phyloP scores from a whole-genome alignment of 1,140 invertebrate genomes.

The Magallana gigas region DNA sequence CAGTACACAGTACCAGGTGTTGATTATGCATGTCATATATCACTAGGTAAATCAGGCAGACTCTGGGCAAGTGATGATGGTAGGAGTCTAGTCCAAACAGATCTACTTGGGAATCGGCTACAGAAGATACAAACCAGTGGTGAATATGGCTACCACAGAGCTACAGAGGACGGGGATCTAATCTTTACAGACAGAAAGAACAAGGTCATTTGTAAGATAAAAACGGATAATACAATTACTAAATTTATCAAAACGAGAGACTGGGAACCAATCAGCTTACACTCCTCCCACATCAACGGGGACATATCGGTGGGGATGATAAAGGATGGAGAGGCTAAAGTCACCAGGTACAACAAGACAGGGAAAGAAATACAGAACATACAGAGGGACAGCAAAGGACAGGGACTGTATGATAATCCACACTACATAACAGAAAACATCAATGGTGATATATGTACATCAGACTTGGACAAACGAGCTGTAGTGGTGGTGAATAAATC shows the following conservation, averaged over 20 bases:
- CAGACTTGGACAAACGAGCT: background rate
- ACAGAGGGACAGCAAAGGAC: no score
- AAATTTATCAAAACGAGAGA: background rate
- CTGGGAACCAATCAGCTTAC: background rate
- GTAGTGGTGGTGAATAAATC: conserved; percentile 4
- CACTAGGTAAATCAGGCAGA: background rate
- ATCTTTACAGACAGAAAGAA: background rate
- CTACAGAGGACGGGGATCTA: background rate
- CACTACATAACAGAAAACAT: background rate
- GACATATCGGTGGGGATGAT: background rate
- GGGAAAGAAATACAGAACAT: background rate
- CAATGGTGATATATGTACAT: background rate
- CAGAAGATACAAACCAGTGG: background rate
- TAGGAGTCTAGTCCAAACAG: background rate
- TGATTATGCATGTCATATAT: background rate
- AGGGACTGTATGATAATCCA: background rate
- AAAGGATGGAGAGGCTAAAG: background rate
- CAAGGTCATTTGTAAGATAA: background rate
- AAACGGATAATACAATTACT: background rate
- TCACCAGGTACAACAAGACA: conserved; percentile 3
- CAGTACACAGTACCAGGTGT: background rate
- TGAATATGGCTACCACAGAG: background rate
- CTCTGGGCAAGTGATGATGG: background rate
- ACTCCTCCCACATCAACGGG: background rate
- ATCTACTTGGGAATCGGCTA: background rate